phyloP scores from a whole-genome alignment of 2,888 invertebrate genomes.

The Drosophila ezoana region DNA sequence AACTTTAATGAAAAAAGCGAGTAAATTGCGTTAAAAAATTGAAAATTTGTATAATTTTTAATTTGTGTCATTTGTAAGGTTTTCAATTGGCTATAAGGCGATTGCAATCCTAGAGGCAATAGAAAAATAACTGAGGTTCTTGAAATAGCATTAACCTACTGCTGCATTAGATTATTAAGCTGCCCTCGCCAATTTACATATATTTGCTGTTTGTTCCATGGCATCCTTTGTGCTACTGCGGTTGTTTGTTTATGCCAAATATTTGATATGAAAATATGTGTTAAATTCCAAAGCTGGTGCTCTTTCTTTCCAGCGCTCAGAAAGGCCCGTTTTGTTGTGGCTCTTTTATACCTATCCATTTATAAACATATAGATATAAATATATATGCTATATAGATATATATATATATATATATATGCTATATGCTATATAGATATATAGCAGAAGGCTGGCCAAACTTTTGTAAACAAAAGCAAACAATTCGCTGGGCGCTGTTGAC shows the following conservation, averaged over 20 bases:
- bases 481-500: slow-evolving; percentile 65
- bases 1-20: too few relatives aligned
- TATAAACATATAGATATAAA: slow-evolving; percentile 8
- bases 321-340: slow-evolving; percentile 36
- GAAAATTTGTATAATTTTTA: too few relatives aligned
- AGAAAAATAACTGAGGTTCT: too few relatives aligned
- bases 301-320: slow-evolving; percentile 16
- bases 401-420: slow-evolving; percentile 2
- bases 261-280: slow-evolving; percentile 77
- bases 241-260: slow-evolving; percentile 68
- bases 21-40: too few relatives aligned
- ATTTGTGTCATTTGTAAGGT: too few relatives aligned
- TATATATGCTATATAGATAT: too few relatives aligned
- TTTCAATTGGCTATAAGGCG: too few relatives aligned
- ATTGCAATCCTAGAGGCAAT: too few relatives aligned
- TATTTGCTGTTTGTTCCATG: slow-evolving; percentile 17
- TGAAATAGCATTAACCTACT: too few relatives aligned
- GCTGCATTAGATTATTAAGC: not conserved
- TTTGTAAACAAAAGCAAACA: slow-evolving; percentile 69
- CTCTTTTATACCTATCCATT: slow-evolving; percentile 12
- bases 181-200: slow-evolving; percentile 32
- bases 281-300: slow-evolving; percentile 54
- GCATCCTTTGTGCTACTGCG: slow-evolving; percentile 39
- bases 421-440: slow-evolving; percentile 12
- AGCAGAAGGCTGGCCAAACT: slow-evolving; percentile 42